Conservation (phyloP, 2,888 invertebrate genomes). For the Drosophila pseudotakahashii region DNA sequence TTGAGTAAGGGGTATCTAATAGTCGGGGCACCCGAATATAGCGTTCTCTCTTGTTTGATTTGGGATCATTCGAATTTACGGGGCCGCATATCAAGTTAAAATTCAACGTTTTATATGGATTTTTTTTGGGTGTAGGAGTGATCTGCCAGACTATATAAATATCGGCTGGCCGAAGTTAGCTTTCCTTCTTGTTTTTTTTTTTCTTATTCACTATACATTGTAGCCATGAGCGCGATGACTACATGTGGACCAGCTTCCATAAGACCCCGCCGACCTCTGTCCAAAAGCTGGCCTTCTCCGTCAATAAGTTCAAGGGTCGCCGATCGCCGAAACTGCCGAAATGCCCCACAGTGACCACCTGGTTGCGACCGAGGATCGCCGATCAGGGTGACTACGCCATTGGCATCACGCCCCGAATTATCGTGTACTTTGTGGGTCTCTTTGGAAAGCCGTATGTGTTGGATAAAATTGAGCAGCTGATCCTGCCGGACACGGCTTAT, state of each 20-base stretch:
- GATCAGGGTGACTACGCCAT: constrained; percentile 91
- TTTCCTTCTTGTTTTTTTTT: too few relatives aligned
- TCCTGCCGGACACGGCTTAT: constrained; percentile 80
- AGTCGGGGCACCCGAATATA: too few relatives aligned
- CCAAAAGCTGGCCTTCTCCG: constrained; percentile 92
- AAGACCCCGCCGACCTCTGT: constrained; percentile 96
- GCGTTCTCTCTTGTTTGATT: too few relatives aligned
- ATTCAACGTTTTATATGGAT: too few relatives aligned
- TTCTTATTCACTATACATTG: constrained; percentile 25
- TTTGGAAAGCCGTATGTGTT: constrained; percentile 93
- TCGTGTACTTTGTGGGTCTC: constrained; percentile 92
- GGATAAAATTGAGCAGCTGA: constrained; percentile 88
- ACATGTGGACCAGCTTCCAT: constrained; percentile 89
- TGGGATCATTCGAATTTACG: too few relatives aligned
- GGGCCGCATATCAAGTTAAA: too few relatives aligned
- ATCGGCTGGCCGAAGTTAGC: too few relatives aligned
- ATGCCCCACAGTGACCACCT: constrained; percentile 88
- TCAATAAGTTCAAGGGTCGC: constrained; percentile 84
- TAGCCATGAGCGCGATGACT: constrained; percentile 82
- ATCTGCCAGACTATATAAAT: too few relatives aligned
- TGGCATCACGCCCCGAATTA: constrained; percentile 88
- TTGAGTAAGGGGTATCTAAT: too few relatives aligned
- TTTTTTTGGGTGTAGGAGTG: too few relatives aligned
- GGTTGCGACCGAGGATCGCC: constrained; percentile 88
- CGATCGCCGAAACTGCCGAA: constrained; percentile 85